Conservation (phyloP, 2,888 invertebrate species). For the Cantharis nigra region DNA sequence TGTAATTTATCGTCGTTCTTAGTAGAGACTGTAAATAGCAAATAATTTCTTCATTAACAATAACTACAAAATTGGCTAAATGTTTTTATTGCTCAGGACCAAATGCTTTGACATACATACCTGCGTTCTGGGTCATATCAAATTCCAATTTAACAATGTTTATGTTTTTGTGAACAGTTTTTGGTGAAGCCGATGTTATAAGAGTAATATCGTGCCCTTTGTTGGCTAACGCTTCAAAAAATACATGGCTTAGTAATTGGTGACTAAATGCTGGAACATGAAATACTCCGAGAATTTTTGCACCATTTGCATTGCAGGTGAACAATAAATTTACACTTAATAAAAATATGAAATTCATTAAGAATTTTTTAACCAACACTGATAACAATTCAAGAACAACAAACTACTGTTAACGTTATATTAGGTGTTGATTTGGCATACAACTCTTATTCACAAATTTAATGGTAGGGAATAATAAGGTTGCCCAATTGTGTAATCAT, state of each 20-base stretch:
- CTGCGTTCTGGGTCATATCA: background rate
- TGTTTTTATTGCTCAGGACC: too few relatives aligned
- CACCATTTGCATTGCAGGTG: background rate
- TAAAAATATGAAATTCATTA: background rate
- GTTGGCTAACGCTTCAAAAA: constrained; percentile 32
- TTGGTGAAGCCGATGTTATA: constrained; percentile 37
- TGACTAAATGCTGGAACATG: constrained; percentile 31
- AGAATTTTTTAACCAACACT: background rate
- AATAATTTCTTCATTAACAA: too few relatives aligned
- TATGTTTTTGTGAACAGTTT: constrained; percentile 37
- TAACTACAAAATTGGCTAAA: too few relatives aligned
- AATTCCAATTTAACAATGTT: constrained; percentile 49
- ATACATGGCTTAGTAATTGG: constrained; percentile 25
- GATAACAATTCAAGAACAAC: background rate
- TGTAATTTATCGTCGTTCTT: too few relatives aligned
- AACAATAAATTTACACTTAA: background rate
- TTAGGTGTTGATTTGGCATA: too few relatives aligned
- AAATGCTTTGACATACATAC: background rate
- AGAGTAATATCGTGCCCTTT: constrained; percentile 52
- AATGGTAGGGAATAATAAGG: too few relatives aligned
- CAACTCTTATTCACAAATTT: too few relatives aligned
- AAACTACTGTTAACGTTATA: background rate
- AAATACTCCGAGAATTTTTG: constrained; percentile 33
- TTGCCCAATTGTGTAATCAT: too few relatives aligned
- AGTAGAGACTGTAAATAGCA: too few relatives aligned